These are phyloP conservation scores for Drosophila busckii DNA, from an alignment of 1,140 invertebrate genomes.

Conservation along the genomic window DNA sequence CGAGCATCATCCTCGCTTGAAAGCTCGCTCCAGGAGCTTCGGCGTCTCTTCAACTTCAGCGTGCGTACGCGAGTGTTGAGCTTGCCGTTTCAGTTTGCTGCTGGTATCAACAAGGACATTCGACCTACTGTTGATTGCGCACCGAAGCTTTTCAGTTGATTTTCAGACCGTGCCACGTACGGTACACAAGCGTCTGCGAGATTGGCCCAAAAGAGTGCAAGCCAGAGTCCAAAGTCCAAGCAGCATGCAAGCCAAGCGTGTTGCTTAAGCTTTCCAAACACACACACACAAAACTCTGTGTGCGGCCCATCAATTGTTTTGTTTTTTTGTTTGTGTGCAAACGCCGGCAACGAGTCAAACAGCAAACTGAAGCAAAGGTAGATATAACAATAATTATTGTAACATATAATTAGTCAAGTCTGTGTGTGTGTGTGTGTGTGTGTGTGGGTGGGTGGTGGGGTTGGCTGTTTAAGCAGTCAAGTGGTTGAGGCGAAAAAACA, in stretches of 20 bases:
- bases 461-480: constrained; percentile 8
- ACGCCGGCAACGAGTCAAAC: too few relatives aligned
- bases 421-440: constrained; percentile 1
- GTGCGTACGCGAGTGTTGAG: constrained; percentile 10
- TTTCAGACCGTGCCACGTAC: constrained; percentile 72
- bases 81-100: constrained; percentile 19
- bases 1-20: too few relatives aligned
- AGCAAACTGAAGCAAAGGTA: too few relatives aligned
- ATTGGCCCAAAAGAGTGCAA: constrained; percentile 17
- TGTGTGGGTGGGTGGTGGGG: constrained; percentile 2
- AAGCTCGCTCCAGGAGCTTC: constrained; percentile 31
- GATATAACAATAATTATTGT: constrained; percentile 5
- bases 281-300: too few relatives aligned
- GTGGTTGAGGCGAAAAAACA: constrained; percentile 2
- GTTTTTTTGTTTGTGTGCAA: too few relatives aligned
- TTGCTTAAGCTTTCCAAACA: constrained; percentile 14
- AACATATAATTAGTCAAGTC: constrained; percentile 6
- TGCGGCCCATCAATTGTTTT: too few relatives aligned
- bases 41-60: constrained; percentile 24
- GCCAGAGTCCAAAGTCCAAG: constrained; percentile 10
- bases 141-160: constrained; percentile 72
- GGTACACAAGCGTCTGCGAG: constrained; percentile 42
- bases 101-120: constrained; percentile 73
- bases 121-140: constrained; percentile 73
- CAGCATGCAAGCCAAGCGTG: constrained; percentile 29